Evolutionary conservation across 2,797 vertebrate genomes (phyloP), one percentile per base, ranked within the genome.

Genomic region (Craterocephalus amniculus): DNA sequence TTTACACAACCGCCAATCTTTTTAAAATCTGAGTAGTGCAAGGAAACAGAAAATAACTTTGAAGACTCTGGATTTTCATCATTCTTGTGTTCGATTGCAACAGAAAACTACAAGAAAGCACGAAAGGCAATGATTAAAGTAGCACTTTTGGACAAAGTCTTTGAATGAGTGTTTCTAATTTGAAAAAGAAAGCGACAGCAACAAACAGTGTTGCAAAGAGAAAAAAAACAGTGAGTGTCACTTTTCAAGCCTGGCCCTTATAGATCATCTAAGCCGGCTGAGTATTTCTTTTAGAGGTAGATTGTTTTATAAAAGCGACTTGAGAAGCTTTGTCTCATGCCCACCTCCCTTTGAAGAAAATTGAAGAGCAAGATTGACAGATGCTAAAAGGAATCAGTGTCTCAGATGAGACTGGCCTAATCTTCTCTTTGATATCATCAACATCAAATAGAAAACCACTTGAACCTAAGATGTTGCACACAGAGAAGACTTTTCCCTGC

Each of bases 361-460:
- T 86, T 67, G 62, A 63, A 79, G 70, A 67, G 63, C 56, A 26
- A 43, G 75, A 88, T 1, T 34, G 75, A 83, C 24, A 43, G 65
- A 78, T 48, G 70, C 72, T 85, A 66, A 85, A 79, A 86, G 70
- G 66, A 84, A 80, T 81, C 67, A 70, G 58, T 29, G 18, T 77
- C 55, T 81, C 2, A 40, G 64, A 54, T 57, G 67, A 79, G 76
- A 67, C 63, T 16, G 34, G 66, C 63, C 70, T 86, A 83, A 91
- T 88, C 75, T 81, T 74, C 43, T 70, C 85, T 91, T 90, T 93
- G 84, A 91, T 88, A 83, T 72, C 0, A 29, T 80, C 77, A 67
- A 77, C 63, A 88, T 89, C 84, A 90, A 89, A 88, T 78, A 76
- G 27, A 85, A 60, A 58, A 83, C 35, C 34, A 71, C 76, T 88